Evolutionary conservation across 2,113 vertebrate genomes (phyloP), one percentile per base, ranked within the genome.

Genomic region (Calidris pugnax): DNA sequence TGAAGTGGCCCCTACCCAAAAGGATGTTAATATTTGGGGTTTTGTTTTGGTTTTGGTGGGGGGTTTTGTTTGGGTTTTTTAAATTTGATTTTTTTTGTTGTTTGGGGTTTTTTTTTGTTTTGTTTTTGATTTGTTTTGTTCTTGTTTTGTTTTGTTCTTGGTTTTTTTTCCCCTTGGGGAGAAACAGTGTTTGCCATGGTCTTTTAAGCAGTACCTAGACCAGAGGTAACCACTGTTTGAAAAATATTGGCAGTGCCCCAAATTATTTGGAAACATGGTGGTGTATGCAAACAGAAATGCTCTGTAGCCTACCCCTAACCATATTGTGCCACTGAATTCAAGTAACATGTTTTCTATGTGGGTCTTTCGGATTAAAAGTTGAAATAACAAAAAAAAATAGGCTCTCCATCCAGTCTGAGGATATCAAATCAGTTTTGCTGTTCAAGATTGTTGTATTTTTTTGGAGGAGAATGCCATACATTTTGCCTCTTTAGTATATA

Each of bases 1-100:
- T 89, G 22, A 91, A 81, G 22, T 47, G 69, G 5, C 10, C 22
- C 5, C 35, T 62, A 10, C 41, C 9, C 28, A 47, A 35, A 32
- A 83, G 27, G 27, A 62, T 0, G 0, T 27, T 43, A 12, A 32
- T 37, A 9, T 17, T 55, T 55, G 51, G 51, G 33, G 12, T 2
- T 33, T 4, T 18, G 11, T 11, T 63, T 35, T 16, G 59, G 32
- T 37, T n/a, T 16, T 24, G 51, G 50, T 47, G 45, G 45, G 9
- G 18, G 20, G 7, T 21, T 47, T 23, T 48, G 22, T 20, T 21
- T 48, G 22, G 22, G 48, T 50, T 23, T 23, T 23, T 23, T 45
- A n/a, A n/a, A n/a, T n/a, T n/a, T n/a, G n/a, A n/a, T n/a, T n/a
- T n/a, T n/a, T n/a, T n/a, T n/a, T n/a, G n/a, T n/a, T 37, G 11